Base-by-base conservation (phyloP, 2,888 invertebrate genomes). In the Pristionchus fissidentatus region DNA sequence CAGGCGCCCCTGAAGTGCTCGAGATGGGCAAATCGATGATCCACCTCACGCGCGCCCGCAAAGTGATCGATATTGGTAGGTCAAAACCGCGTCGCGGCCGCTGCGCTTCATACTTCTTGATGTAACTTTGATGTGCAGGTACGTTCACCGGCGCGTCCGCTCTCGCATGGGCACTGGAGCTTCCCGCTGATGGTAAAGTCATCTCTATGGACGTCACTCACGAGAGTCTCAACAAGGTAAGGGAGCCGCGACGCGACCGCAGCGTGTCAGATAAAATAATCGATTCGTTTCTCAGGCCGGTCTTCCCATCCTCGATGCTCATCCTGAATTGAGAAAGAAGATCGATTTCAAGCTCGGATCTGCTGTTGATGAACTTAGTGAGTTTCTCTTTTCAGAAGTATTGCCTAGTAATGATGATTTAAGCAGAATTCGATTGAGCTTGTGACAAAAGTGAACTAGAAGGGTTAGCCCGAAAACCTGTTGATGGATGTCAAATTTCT, bases 111-210 rank as follows among this genome's bases (percentile, higher is more conserved):
- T 49, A 78, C 3, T 26, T 10, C 29, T 29, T 32, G 26, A 46
- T 75, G 26, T 73, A 29, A n/a, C 29, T 10, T 29, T 32, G 26
- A 46, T 75, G 26, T 73, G 57, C 78, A 85, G 85, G 89, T 13
- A 90, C 89, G 1, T 93, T 91, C 88, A 93, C 93, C 5, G 93
- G 93, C 5, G 92, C 91, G 83, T 93, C 93, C 41, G 89, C 93
- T 0, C 87, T 93, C 77, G 89, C 92, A 0, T 92, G 93, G 86
- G 93, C 93, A 22, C 87, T 92, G 41, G 92, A 91, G 35, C 84
- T 93, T 15, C 93, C 93, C 22, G 90, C 89, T 4, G 93, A 93
- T 86, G 93, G 93, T 10, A 87, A 92, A 85, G 92, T 93, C 5
- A 55, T 92, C 52, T 90, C 92, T 15, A 89, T 90, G 49, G 93